These are phyloP conservation scores for Camelus dromedarius DNA, from an alignment of 2,113 vertebrate species.

Conservation along the genomic window DNA sequence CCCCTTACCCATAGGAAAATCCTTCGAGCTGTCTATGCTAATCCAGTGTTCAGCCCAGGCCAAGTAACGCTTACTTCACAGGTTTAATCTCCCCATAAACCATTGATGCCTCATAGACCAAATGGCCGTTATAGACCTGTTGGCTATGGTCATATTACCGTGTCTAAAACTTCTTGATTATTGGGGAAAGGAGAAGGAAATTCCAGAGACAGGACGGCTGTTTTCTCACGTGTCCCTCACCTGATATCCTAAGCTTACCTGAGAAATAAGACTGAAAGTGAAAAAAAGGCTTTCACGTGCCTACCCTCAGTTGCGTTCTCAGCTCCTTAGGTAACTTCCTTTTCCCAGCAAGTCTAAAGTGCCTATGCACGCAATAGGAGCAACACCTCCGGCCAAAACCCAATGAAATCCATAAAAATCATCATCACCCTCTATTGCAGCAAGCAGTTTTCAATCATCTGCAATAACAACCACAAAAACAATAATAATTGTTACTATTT, in stretches of 20 bases:
- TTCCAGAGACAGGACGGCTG: not conserved
- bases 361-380: not conserved
- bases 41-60: not conserved
- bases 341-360: not conserved
- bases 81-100: not conserved
- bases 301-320: not conserved
- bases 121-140: not conserved
- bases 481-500: not conserved
- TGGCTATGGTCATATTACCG: not conserved
- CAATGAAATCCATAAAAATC: not conserved
- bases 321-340: not conserved
- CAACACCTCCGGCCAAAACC: not conserved
- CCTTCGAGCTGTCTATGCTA: not conserved
- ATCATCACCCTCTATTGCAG: not conserved
- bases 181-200: not conserved
- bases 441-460: not conserved
- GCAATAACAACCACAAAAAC: not conserved
- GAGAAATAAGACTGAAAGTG: not conserved
- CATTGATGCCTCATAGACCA: not conserved
- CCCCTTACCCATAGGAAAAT: not conserved
- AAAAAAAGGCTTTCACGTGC: not conserved
- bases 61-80: not conserved
- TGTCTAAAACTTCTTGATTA: conserved; percentile 35
- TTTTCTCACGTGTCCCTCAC: not conserved
- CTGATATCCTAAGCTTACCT: not conserved